Percentiles rank a stretch among this genome's conserved stretches.
These are phyloP conservation scores for Acanthoscelides obtectus DNA, from an alignment of 2,888 invertebrate genomes.

Conservation along the genomic window DNA sequence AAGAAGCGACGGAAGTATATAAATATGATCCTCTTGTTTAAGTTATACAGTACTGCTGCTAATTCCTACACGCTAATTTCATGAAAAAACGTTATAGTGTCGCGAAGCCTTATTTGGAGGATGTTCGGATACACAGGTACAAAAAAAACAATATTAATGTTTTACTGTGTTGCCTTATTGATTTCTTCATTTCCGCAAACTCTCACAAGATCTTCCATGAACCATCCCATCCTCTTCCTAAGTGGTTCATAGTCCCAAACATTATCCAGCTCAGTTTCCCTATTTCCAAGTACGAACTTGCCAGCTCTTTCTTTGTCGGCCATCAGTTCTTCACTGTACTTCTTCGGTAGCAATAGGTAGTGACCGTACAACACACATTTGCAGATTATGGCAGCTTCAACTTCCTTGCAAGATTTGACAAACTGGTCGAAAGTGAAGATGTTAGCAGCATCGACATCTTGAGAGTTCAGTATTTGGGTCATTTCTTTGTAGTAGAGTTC, in stretches of 20 bases:
- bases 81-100: too few relatives aligned
- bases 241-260: slow-evolving; percentile 1
- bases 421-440: slow-evolving; percentile 25
- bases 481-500: slow-evolving; percentile 26
- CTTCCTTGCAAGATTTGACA: slow-evolving; percentile 21
- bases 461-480: slow-evolving; percentile 14
- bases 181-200: slow-evolving; percentile 8
- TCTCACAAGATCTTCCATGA: slow-evolving; percentile 14
- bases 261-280: slow-evolving; percentile 13
- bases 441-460: slow-evolving; percentile 18
- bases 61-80: too few relatives aligned
- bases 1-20: too few relatives aligned
- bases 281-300: slow-evolving; percentile 19
- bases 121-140: too few relatives aligned
- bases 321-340: slow-evolving; percentile 22
- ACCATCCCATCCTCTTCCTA: slow-evolving; percentile 6
- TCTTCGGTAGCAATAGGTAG: slow-evolving; percentile 16
- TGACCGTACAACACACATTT: slow-evolving; percentile 20
- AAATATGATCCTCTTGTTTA: too few relatives aligned
- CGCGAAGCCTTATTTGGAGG: too few relatives aligned
- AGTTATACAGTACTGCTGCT: too few relatives aligned
- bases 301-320: slow-evolving; percentile 18
- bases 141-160: too few relatives aligned
- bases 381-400: slow-evolving; percentile 22
- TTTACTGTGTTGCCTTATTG: too few relatives aligned